Conservation (phyloP, 2,113 vertebrate genomes). For the Ascaphus truei region DNA sequence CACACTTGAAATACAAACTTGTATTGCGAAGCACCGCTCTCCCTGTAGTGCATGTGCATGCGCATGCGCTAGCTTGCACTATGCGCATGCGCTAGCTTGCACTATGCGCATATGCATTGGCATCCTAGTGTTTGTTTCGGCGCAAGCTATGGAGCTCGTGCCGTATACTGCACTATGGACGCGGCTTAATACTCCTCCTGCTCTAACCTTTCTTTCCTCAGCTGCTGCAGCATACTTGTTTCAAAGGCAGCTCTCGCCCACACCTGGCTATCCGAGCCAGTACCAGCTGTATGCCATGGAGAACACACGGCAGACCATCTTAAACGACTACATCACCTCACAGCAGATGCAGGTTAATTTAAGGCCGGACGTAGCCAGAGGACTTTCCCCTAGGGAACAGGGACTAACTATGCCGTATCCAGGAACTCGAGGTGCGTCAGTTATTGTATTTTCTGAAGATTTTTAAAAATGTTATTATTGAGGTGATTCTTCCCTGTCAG, state of each 20-base stretch:
- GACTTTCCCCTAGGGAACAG: slow-evolving; percentile 87
- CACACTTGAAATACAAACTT: no score
- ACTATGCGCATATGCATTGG: no score
- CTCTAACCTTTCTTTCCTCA: neutral
- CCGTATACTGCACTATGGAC: no score
- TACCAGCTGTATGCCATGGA: slow-evolving; percentile 98
- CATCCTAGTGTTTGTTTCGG: no score
- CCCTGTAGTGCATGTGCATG: no score
- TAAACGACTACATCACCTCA: slow-evolving; percentile 98
- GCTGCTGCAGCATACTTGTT: slow-evolving; percentile 84
- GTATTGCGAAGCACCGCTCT: no score
- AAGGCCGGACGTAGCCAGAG: slow-evolving; percentile 80
- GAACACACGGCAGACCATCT: slow-evolving; percentile 95
- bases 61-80: no score
- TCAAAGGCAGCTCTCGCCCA: slow-evolving; percentile 88
- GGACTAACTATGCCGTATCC: slow-evolving; percentile 80
- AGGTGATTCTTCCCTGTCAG: no score
- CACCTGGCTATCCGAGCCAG: slow-evolving; percentile 87
- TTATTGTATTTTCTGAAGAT: no score
- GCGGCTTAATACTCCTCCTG: no score
- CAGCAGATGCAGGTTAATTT: slow-evolving; percentile 97
- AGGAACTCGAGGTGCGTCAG: slow-evolving; percentile 77
- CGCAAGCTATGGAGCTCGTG: no score
- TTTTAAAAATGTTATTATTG: slow-evolving; percentile 81
- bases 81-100: no score